Percentiles rank a stretch among this genome's conserved stretches.
phyloP scores from a whole-genome alignment of 2,113 vertebrate species.

The Pomatorhinus ruficollis region DNA sequence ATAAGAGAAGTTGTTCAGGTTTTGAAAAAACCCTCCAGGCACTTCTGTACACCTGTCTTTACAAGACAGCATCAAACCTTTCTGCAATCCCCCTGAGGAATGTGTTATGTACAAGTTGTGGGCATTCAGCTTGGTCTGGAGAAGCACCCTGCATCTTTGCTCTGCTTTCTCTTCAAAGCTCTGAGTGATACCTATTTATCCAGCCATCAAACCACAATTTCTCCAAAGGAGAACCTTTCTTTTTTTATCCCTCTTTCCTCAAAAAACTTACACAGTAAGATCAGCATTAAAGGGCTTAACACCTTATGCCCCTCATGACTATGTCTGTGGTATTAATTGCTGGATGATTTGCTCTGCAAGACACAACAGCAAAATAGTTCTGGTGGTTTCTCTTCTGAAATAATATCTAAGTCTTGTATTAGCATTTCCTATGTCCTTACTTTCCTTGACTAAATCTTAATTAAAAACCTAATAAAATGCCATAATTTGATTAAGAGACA shows the following conservation, averaged over 20 bases:
- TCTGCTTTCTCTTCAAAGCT: not conserved
- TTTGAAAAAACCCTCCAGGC: not conserved
- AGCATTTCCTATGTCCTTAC: not conserved
- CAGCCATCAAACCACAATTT: not conserved
- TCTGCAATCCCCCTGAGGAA: not conserved
- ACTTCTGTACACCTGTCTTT: not conserved
- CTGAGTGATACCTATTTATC: not conserved
- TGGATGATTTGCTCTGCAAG: not conserved
- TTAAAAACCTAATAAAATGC: not conserved
- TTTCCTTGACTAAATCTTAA: not conserved
- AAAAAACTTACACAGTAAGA: not conserved
- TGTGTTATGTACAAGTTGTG: rapidly evolving
- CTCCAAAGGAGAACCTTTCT: not conserved
- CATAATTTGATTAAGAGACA: not conserved
- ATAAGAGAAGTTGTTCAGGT: not conserved
- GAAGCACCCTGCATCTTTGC: not conserved
- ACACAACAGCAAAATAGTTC: not conserved
- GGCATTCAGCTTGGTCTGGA: not conserved
- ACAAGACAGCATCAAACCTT: not conserved
- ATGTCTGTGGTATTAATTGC: not conserved
- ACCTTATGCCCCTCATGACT: not conserved
- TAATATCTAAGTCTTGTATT: not conserved
- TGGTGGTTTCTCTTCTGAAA: not conserved
- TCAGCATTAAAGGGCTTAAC: not conserved
- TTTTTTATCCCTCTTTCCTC: not conserved